Base-by-base conservation (phyloP, 2,888 invertebrate species). In the Polietes domitor region DNA sequence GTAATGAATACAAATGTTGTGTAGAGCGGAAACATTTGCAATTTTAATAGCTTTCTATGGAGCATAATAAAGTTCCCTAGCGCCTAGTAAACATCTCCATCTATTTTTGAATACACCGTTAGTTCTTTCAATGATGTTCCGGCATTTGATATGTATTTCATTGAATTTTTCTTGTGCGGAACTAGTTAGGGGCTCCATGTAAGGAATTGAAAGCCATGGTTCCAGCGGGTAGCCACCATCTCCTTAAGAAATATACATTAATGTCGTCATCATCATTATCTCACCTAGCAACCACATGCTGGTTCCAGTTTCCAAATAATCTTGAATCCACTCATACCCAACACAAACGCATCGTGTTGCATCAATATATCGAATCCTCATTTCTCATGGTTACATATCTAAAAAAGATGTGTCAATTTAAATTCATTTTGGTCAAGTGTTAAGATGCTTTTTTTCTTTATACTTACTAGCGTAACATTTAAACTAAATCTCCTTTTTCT, bases 81-180 rank as follows among this genome's bases (percentile, higher is more conserved):
- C 81, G 21, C 79, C 81, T 24, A 83, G 37, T 43, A 74, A 65
- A 41, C 80, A 77, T 19, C 73, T 65, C 74, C 74, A 83, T 70
- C 73, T 43, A 74, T 70, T 74, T 63, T 78, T 78, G 7, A 80
- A 26, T 12, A 80, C 65, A 0, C 80, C 80, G 58, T 80, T 83
- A 0, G 80, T 80, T 17, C 77, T 50, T 41, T 80, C 80, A 37
- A 83, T 74, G 4, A 80, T 58, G 43, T 83, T 83, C 4, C 80
- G 73, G 43, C 74, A 80, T 41, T 68, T 72, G 17, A 37, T 41
- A 70, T 83, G 83, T 24, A 55, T 24, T 53, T 80, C 65, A 43
- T 79, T 79, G 21, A 76, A 79, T 70, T 80, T 75, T 37, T 43
- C 65, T 50, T 73, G 26, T 4, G 61, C 17, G 41, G 74, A 37